Evolutionary conservation across 2,888 invertebrate genomes (phyloP).

Genomic region (Synanthedon andrenaeformis): DNA sequence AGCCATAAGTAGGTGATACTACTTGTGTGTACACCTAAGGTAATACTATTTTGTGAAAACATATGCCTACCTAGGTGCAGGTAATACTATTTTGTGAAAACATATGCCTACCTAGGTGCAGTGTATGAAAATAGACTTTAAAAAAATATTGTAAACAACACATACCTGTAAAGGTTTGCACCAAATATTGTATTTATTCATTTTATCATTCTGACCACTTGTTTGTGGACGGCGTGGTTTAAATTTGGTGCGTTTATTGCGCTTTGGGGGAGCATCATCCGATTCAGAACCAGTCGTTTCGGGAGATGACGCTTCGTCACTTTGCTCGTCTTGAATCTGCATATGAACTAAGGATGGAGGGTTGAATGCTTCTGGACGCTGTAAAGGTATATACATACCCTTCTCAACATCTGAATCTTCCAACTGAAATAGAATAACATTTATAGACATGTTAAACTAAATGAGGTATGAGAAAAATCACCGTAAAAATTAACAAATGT

Average conservation of each 20-base stretch:
- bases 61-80: too few species aligned
- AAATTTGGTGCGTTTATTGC: slow-evolving; percentile 66
- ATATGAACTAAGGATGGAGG: slow-evolving; percentile 59
- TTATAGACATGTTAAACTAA: too few species aligned
- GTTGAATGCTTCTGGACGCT: slow-evolving; percentile 67
- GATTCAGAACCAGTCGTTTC: slow-evolving; percentile 69
- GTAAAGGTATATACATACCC: slow-evolving; percentile 68
- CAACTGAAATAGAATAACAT: slow-evolving; percentile 30
- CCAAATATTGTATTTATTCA: slow-evolving; percentile 85
- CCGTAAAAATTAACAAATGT: too few species aligned
- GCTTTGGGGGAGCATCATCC: slow-evolving; percentile 66
- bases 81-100: too few species aligned
- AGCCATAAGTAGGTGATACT: too few species aligned
- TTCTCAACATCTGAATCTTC: slow-evolving; percentile 65
- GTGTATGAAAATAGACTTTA: too few species aligned
- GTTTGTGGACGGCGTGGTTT: slow-evolving; percentile 36
- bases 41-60: too few species aligned
- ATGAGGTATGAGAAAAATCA: too few species aligned
- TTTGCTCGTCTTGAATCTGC: slow-evolving; percentile 72
- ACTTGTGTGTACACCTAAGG: too few species aligned
- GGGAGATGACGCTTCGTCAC: slow-evolving; percentile 66
- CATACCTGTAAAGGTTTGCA: slow-evolving; percentile 65
- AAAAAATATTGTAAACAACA: too few species aligned
- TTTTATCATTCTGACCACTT: slow-evolving; percentile 51
- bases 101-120: too few species aligned